Evolutionary conservation across 2,113 vertebrate species (phyloP).

Genomic region (Speoplatyrhinus poulsoni): DNA sequence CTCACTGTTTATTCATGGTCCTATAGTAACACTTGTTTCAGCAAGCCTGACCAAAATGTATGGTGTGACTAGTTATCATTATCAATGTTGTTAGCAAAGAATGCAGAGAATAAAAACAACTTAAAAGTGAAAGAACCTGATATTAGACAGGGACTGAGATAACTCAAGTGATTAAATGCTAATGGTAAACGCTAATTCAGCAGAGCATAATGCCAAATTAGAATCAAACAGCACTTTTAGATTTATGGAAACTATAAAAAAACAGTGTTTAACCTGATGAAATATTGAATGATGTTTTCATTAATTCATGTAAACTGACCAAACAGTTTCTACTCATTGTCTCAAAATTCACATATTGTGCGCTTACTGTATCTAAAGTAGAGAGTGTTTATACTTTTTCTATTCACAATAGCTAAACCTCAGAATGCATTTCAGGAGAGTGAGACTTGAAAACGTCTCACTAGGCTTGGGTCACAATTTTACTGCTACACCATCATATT

Average conservation of each 20-base stretch:
- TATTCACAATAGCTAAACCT: conserved; percentile 59
- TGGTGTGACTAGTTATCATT: background rate
- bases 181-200: background rate
- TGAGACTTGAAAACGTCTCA: conserved; percentile 36
- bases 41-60: background rate
- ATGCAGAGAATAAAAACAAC: background rate
- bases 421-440: conserved; percentile 41
- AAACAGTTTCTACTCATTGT: conserved; percentile 15
- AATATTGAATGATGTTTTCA: background rate
- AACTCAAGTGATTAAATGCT: too few relatives aligned
- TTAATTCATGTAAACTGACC: background rate
- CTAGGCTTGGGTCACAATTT: conserved; percentile 22
- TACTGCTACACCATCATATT: conserved; percentile 11
- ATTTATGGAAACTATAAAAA: background rate
- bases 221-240: background rate
- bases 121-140: too few relatives aligned
- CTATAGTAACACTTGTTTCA: conserved; percentile 20
- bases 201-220: background rate
- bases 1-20: conserved; percentile 6
- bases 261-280: background rate
- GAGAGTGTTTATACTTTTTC: conserved; percentile 61
- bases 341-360: conserved; percentile 52
- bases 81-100: conserved; percentile 4
- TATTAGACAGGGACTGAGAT: too few relatives aligned
- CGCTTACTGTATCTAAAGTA: conserved; percentile 53